A percentile compares a stretch with the other conserved stretches of the same genome.
These are phyloP conservation scores for Nicator chloris DNA, from an alignment of 2,113 vertebrate genomes.

Conservation along the genomic window DNA sequence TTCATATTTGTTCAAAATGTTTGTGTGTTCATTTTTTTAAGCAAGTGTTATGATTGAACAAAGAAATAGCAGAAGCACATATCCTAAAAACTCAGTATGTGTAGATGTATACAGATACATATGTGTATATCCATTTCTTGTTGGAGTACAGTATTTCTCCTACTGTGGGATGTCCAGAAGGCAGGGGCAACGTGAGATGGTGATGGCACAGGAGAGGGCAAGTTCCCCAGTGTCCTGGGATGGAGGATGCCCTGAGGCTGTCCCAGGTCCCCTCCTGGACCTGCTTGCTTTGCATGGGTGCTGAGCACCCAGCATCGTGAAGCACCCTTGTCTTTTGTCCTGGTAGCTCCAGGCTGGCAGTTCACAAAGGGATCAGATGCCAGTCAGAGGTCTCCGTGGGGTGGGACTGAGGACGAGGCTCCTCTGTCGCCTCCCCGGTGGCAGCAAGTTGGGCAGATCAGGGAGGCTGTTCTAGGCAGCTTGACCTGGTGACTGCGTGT, in stretches of 20 bases:
- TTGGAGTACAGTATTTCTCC: neutral
- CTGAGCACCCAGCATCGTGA: neutral
- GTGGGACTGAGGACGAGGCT: neutral
- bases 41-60: too few relatives aligned
- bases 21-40: neutral
- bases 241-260: neutral
- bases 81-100: accelerated
- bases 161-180: neutral
- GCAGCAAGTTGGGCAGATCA: too few relatives aligned
- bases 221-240: neutral
- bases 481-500: neutral
- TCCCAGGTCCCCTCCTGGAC: neutral
- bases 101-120: too few relatives aligned
- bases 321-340: neutral
- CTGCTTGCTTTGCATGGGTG: accelerated
- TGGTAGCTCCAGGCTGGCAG: neutral
- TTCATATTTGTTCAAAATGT: neutral
- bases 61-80: neutral
- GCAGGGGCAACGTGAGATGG: accelerated
- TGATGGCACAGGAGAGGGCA: neutral
- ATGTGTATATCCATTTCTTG: neutral
- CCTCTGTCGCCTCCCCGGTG: accelerated
- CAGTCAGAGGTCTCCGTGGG: neutral
- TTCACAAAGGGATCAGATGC: neutral
- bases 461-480: neutral